Evolutionary conservation across 2,888 invertebrate species (phyloP), one percentile per base, ranked within the genome.

Genomic region (Ecdyonurus torrentis): DNA sequence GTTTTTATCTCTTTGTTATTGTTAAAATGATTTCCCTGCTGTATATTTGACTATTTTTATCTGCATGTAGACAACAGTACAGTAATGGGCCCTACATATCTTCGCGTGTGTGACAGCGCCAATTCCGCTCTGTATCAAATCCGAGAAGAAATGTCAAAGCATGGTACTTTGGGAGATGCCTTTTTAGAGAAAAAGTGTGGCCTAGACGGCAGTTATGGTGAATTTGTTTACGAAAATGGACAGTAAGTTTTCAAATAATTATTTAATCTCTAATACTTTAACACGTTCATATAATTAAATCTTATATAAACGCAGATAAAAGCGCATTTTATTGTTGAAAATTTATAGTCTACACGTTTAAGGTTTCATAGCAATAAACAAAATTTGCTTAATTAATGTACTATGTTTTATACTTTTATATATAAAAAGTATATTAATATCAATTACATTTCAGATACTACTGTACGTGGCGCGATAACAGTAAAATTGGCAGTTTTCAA

Each of bases 41-140:
- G n/a, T n/a, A n/a, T n/a, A n/a, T n/a, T n/a, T n/a, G n/a, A n/a
- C n/a, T n/a, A n/a, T n/a, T n/a, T n/a, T n/a, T n/a, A n/a, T n/a
- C n/a, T n/a, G n/a, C 2, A 10, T 52, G 1, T 3, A 83, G 81
- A 79, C 71, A 74, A 77, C 64, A 65, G 71, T 62, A 68, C 71
- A 59, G 69, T 71, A 63, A 70, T 78, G 59, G 84, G 84, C 58
- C 75, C 75, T 58, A 77, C 80, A 70, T 87, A 86, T 72, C 72
- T 84, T 63, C 76, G 86, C 67, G 78, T 79, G 71, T 87, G 86
- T 71, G 86, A 87, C 73, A 86, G 85, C 72, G 73, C 80, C 66
- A 76, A 78, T 37, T 77, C 79, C 65, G 83, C 83, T 2, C 75
- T 78, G 69, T 72, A 73, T 2, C 72, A 74, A 63, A 77, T 85